These are phyloP conservation scores for Enteromius mattozi DNA, from an alignment of 2,797 vertebrate species.

Conservation along the genomic window DNA sequence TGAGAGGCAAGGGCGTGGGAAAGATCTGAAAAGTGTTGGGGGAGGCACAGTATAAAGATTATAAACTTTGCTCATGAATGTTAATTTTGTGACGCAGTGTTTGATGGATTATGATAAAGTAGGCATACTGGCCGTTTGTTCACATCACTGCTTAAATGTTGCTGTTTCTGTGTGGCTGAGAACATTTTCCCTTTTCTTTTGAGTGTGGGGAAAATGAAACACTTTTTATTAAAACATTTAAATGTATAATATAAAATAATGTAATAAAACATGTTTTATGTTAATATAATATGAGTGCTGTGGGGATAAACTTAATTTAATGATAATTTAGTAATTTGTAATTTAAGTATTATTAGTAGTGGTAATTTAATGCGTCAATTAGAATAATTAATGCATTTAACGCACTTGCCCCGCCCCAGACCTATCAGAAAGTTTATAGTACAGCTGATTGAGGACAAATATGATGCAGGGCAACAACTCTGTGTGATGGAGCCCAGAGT, in stretches of 20 bases:
- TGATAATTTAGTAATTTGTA: too few relatives aligned
- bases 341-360: too few relatives aligned
- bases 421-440: too few relatives aligned
- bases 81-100: background rate
- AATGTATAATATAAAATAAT: background rate
- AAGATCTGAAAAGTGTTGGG: background rate
- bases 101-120: background rate
- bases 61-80: conserved; percentile 1
- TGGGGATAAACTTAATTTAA: too few relatives aligned
- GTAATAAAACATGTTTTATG: background rate
- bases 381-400: too few relatives aligned
- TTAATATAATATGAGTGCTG: too few relatives aligned
- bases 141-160: background rate
- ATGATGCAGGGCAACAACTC: too few relatives aligned
- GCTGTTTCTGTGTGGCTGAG: background rate
- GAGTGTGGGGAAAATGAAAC: background rate
- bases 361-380: too few relatives aligned
- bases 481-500: too few relatives aligned
- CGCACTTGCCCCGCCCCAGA: too few relatives aligned
- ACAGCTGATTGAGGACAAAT: too few relatives aligned
- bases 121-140: background rate
- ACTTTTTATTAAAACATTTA: background rate
- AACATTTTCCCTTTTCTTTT: background rate
- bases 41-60: conserved; percentile 2
- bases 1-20: conserved; percentile 8